phyloP scores from a whole-genome alignment of 2,113 vertebrate species.

The Dendrocopos noguchii region DNA sequence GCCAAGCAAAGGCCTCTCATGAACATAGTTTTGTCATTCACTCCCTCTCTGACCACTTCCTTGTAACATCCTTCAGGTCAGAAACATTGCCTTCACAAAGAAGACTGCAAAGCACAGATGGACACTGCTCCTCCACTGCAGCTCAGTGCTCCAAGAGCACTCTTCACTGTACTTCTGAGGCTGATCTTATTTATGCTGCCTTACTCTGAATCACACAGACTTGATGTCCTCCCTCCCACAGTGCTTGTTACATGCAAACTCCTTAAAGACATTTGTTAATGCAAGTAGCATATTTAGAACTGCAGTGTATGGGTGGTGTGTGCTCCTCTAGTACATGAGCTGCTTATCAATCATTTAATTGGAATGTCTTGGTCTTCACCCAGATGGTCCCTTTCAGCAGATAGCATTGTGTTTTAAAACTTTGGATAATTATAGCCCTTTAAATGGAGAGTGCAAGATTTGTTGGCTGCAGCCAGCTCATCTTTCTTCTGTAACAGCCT shows the following conservation, averaged over 20 bases:
- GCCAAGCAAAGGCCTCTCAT: not conserved
- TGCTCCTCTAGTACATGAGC: constrained; percentile 34
- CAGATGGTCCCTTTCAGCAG: constrained; percentile 81
- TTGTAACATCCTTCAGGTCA: not conserved
- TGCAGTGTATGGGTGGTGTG: constrained; percentile 16
- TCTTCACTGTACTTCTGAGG: not conserved
- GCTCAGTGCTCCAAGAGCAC: not conserved
- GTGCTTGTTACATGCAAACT: constrained; percentile 34
- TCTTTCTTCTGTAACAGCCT: constrained; percentile 72
- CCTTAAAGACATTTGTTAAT: constrained; percentile 59
- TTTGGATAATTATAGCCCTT: constrained; percentile 80
- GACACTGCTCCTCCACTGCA: not conserved
- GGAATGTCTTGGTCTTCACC: constrained; percentile 71
- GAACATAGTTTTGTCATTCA: not conserved
- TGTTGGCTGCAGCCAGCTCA: constrained; percentile 74
- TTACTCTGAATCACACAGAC: constrained; percentile 10
- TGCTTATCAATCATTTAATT: constrained; percentile 64
- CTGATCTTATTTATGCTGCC: not conserved
- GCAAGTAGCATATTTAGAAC: constrained; percentile 58
- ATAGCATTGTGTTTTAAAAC: constrained; percentile 81
- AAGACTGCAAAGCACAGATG: not conserved
- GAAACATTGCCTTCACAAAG: not conserved
- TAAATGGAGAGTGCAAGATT: constrained; percentile 73
- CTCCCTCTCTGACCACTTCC: not conserved
- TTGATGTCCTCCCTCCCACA: constrained; percentile 42